Base-by-base conservation (phyloP, 2,113 vertebrate species). In the Oenanthe melanoleuca region DNA sequence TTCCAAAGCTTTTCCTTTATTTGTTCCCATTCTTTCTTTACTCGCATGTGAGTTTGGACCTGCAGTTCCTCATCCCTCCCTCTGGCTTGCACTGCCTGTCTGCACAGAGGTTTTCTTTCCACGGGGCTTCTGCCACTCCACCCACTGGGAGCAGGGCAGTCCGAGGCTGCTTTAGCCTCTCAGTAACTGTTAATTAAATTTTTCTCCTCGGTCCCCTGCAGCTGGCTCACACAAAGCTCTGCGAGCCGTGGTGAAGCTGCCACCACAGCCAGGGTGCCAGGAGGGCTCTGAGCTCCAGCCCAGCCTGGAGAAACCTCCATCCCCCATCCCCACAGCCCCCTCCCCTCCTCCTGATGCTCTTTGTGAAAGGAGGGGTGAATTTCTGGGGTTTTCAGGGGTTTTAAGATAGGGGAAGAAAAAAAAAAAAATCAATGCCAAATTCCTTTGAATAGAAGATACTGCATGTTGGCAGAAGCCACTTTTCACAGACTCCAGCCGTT, bases 401-500 rank as follows among this genome's bases (percentile, higher is more conserved):
- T 94, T 82, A 83, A 80, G 88, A 85, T 63, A 8, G 67, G 42
- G 61, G 20, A 37, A 59, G 45, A 13, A 45, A 78, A 86, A 86
- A 86, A 86, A 85, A 74, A 80, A 60, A 11, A 29, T 12, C 61
- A 26, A 61, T 80, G 94, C 92, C 94, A 93, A 94, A 96, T 92
- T 96, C 72, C 66, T 80, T 47, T 96, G 95, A 93, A 94, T 90
- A 93, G 90, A 86, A 94, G 95, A 97, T 74, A 86, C 73, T 89
- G 85, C 69, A 14, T 89, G 85, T 96, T 96, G 95, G 95, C 96
- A 97, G 94, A 96, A 97, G 94, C 74, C 87, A 90, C 94, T 96
- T 94, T 45, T 96, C 92, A 93, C 92, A 95, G 82, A 72, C 85
- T 84, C 81, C 66, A 69, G 89, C 83, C 81, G 61, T 92, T 96